Evolutionary conservation across 2,797 vertebrate species (phyloP).

Genomic region (Eulemur mongoz): DNA sequence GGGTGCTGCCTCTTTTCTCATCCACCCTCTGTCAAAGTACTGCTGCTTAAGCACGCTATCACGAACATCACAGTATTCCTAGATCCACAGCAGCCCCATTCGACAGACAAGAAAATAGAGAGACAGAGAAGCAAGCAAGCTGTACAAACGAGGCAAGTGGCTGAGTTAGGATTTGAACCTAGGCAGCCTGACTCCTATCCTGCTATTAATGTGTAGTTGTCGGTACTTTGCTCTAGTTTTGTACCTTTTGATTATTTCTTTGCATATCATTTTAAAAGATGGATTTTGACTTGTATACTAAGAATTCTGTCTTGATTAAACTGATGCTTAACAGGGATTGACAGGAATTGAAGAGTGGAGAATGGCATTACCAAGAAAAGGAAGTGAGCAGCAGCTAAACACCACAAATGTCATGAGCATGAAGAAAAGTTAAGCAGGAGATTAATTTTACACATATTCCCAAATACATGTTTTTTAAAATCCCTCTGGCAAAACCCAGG

Average conservation of each 20-base stretch:
- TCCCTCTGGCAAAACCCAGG: neutral
- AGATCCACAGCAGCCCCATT: neutral
- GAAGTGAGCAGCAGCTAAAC: neutral
- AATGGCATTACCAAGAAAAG: neutral
- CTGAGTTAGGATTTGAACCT: neutral
- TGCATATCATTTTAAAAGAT: slow-evolving; percentile 27
- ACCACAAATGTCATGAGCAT: neutral
- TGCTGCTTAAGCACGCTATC: neutral
- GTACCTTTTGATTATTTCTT: neutral
- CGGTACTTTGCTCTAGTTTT: neutral
- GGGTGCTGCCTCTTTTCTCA: neutral
- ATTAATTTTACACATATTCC: neutral
- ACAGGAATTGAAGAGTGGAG: neutral
- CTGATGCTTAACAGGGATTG: neutral
- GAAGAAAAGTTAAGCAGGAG: slow-evolving; percentile 2
- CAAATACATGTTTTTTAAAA: neutral
- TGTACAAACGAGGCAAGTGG: neutral
- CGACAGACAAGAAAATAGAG: neutral
- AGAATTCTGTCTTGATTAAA: slow-evolving; percentile 15
- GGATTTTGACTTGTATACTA: slow-evolving; percentile 5
- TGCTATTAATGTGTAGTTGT: neutral
- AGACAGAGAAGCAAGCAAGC: neutral
- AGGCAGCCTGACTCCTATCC: neutral
- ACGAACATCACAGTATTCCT: neutral
- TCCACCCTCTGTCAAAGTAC: neutral